phyloP scores from a whole-genome alignment of 1,140 invertebrate species.

The Akabosia matsudoensis region DNA sequence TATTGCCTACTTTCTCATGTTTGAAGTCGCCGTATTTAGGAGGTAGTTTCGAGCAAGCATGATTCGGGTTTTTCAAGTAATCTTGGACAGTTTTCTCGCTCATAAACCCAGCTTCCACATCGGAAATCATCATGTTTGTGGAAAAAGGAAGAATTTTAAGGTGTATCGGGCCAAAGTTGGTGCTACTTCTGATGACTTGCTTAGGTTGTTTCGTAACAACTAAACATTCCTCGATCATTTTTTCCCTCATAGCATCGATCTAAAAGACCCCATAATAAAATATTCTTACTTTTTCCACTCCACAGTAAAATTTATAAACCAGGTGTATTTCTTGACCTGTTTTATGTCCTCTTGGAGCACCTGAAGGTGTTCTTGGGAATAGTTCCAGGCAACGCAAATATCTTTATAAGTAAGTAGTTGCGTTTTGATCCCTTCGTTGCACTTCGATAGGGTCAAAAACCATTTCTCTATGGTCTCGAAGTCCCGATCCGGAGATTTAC shows the following conservation, averaged over 20 bases:
- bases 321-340: too few species aligned
- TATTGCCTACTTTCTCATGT: background rate
- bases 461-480: background rate
- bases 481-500: background rate
- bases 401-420: background rate
- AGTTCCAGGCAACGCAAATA: background rate
- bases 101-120: background rate
- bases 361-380: too few species aligned
- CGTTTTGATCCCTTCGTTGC: background rate
- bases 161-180: background rate
- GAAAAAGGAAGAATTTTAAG: background rate
- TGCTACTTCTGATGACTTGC: background rate
- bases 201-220: background rate
- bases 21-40: background rate
- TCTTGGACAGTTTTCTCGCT: background rate
- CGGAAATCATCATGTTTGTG: background rate
- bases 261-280: background rate
- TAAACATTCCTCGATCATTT: background rate
- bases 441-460: background rate
- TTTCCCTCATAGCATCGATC: background rate
- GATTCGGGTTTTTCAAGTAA: background rate
- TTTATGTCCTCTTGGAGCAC: too few species aligned
- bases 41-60: background rate
- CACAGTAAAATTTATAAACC: too few species aligned
- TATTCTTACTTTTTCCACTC: background rate